These are phyloP conservation scores for Rhabdophis nuchalis DNA, from an alignment of 2,797 vertebrate species.

Conservation along the genomic window DNA sequence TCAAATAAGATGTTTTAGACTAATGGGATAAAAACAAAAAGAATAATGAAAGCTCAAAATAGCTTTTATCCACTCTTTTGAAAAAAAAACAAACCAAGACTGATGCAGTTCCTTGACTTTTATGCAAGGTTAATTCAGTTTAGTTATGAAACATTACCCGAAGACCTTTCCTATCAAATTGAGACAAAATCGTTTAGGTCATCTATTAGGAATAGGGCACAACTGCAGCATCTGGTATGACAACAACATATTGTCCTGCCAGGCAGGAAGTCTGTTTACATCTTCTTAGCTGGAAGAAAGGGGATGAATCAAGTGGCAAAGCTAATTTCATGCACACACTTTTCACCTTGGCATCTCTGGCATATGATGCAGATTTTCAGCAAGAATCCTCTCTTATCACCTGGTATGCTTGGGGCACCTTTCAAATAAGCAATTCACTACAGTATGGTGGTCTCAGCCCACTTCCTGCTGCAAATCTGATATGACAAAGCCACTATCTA, in stretches of 20 bases:
- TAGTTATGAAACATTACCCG: constrained; percentile 20
- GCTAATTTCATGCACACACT: not conserved
- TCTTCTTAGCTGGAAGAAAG: constrained; percentile 19
- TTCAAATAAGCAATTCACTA: constrained; percentile 15
- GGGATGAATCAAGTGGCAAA: constrained; percentile 9
- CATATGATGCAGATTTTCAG: constrained; percentile 7
- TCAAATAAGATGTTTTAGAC: constrained; percentile 31
- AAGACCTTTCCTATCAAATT: not conserved
- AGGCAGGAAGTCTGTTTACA: constrained; percentile 25
- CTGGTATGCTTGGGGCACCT: not conserved
- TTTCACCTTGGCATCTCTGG: constrained; percentile 14
- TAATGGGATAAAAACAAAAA: constrained; percentile 32
- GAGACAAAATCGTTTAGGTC: constrained; percentile 26
- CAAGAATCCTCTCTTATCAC: not conserved
- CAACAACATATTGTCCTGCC: constrained; percentile 30
- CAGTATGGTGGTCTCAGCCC: not conserved
- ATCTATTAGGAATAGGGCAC: constrained; percentile 38
- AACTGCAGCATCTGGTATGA: constrained; percentile 25
- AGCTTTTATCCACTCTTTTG: constrained; percentile 34
- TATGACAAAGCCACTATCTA: constrained; percentile 17
- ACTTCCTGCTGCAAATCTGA: not conserved
- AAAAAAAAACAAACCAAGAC: not conserved
- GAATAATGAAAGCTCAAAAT: constrained; percentile 32
- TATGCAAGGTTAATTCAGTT: not conserved
- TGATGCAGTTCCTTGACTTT: not conserved